These are phyloP conservation scores for Nysson spinosus DNA, from an alignment of 2,888 invertebrate genomes.

Conservation along the genomic window DNA sequence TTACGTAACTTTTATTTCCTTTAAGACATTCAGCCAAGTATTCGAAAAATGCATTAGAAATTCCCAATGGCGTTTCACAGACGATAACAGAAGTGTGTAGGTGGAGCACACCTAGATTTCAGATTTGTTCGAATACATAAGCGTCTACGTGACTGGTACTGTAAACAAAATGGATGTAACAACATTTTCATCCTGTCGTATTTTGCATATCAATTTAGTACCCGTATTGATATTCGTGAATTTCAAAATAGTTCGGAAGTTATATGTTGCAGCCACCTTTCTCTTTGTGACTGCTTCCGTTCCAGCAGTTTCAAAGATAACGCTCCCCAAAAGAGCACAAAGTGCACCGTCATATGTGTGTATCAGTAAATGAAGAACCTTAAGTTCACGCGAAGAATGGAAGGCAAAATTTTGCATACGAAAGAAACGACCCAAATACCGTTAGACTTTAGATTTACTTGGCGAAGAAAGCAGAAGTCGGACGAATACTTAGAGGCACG, in stretches of 20 bases:
- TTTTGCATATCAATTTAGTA: no score
- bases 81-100: slow-evolving; percentile 4
- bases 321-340: no score
- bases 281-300: no score
- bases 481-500: neutral
- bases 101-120: slow-evolving; percentile 36
- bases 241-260: neutral
- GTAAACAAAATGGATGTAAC: slow-evolving; percentile 9
- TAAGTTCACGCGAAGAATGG: neutral
- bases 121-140: slow-evolving; percentile 36
- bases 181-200: slow-evolving; percentile 13
- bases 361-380: no score
- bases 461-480: neutral
- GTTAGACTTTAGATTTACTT: neutral
- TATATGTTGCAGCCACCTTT: no score
- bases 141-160: slow-evolving; percentile 40
- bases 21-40: slow-evolving; percentile 4
- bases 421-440: slow-evolving; percentile 1
- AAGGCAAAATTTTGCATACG: neutral
- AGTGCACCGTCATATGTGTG: no score
- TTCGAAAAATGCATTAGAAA: slow-evolving; percentile 28
- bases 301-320: no score
- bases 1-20: slow-evolving; percentile 31
- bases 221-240: neutral
- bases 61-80: slow-evolving; percentile 12